A percentile compares a stretch with the other conserved stretches of the same genome.
Conservation (phyloP, 2,888 invertebrate genomes). For the Diadegma fenestrale region DNA sequence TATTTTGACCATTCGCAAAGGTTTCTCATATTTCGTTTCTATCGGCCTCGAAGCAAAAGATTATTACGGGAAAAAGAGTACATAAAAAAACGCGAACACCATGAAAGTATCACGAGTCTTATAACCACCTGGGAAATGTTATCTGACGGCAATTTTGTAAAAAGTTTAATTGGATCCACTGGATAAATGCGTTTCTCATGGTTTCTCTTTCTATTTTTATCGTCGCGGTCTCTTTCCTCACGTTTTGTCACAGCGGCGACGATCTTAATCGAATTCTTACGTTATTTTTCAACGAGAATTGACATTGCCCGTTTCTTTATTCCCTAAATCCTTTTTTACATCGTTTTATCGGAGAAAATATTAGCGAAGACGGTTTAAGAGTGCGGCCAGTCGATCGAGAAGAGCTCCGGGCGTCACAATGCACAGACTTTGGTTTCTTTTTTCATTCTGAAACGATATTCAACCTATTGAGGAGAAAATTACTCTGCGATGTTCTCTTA, state of each 20-base stretch:
- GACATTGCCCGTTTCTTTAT: constrained; percentile 26
- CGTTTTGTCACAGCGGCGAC: constrained; percentile 23
- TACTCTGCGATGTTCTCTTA: not conserved
- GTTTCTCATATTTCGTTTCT: not conserved
- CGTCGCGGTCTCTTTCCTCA: not conserved
- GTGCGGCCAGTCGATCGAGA: constrained; percentile 21
- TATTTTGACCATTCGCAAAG: not conserved
- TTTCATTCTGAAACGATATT: not conserved
- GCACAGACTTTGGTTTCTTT: not conserved
- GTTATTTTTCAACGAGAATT: constrained; percentile 52
- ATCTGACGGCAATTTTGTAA: constrained; percentile 61
- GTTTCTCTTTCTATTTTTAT: not conserved
- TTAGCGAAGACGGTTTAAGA: not conserved
- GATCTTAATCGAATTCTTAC: constrained; percentile 67
- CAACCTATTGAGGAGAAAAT: not conserved
- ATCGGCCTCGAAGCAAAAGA: not conserved
- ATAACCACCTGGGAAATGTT: constrained; percentile 55
- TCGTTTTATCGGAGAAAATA: not conserved
- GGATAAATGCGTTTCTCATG: constrained; percentile 56
- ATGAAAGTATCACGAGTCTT: constrained; percentile 20
- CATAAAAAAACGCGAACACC: constrained; percentile 11
- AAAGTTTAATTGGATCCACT: constrained; percentile 68
- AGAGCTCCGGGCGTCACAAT: not conserved
- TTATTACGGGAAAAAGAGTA: constrained; percentile 6
- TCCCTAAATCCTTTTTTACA: constrained; percentile 1